Evolutionary conservation across 2,888 invertebrate species (phyloP).

Genomic region (Drosophila tanythrix): DNA sequence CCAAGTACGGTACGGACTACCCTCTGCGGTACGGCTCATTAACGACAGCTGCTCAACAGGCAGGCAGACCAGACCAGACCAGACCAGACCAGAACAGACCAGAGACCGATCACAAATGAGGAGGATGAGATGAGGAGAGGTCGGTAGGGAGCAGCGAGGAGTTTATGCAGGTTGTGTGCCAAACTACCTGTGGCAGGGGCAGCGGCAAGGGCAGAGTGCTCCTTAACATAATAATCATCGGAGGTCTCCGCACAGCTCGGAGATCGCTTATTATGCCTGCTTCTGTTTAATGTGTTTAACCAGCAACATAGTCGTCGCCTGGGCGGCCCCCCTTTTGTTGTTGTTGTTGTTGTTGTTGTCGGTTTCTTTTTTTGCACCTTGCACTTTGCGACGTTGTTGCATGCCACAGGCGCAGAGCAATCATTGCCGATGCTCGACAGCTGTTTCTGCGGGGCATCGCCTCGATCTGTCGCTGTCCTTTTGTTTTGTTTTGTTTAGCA

Average conservation of each 20-base stretch:
- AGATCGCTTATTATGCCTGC: constrained; percentile 69
- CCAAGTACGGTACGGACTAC: constrained; percentile 11
- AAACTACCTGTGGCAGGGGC: constrained; percentile 40
- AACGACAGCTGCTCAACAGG: constrained; percentile 75
- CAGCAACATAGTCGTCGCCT: constrained; percentile 21
- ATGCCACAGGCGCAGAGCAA: constrained; percentile 35
- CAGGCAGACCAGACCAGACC: constrained; percentile 7
- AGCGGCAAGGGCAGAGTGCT: constrained; percentile 12
- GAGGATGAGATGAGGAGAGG: constrained; percentile 17
- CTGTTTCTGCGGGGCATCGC: constrained; percentile 61
- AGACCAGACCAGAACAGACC: not conserved
- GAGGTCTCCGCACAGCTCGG: constrained; percentile 18
- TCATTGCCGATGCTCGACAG: constrained; percentile 60
- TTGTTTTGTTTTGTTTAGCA: constrained; percentile 48
- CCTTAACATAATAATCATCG: constrained; percentile 64
- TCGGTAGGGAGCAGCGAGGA: constrained; percentile 11
- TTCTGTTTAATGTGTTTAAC: constrained; percentile 63
- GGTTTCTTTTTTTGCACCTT: constrained; percentile 71
- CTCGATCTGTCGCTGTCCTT: constrained; percentile 55
- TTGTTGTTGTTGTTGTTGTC: constrained; percentile 4
- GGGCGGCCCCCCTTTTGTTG: constrained; percentile 25
- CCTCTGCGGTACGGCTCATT: constrained; percentile 61
- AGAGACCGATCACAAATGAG: not conserved
- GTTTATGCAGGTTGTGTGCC: constrained; percentile 45
- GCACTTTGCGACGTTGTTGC: constrained; percentile 57